Conservation (phyloP, 2,888 invertebrate genomes). For the Drosophila meridionalis region DNA sequence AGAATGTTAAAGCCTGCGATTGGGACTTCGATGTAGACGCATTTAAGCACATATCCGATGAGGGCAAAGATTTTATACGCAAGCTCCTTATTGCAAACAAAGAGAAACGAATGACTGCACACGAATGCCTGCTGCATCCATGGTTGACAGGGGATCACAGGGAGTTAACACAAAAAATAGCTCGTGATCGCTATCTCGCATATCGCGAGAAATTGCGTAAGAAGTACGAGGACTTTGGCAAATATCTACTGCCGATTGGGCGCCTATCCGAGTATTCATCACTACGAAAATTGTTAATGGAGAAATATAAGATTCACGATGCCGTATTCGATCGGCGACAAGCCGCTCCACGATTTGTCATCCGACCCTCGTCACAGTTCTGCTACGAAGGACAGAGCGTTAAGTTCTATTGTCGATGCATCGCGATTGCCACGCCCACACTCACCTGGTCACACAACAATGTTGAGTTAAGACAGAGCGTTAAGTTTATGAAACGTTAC, state of each 20-base stretch:
- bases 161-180: slow-evolving; percentile 91
- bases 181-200: slow-evolving; percentile 92
- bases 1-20: slow-evolving; percentile 99
- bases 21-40: slow-evolving; percentile 99
- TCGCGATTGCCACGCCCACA: slow-evolving; percentile 96
- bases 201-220: slow-evolving; percentile 95
- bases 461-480: slow-evolving; percentile 96
- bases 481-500: slow-evolving; percentile 99
- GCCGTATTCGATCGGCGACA: slow-evolving; percentile 98
- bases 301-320: slow-evolving; percentile 98
- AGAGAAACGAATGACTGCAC: slow-evolving; percentile 99
- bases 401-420: slow-evolving; percentile 98
- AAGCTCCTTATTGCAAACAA: slow-evolving; percentile 96
- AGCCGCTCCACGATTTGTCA: slow-evolving; percentile 99
- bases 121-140: slow-evolving; percentile 97
- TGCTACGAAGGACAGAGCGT: slow-evolving; percentile 99
- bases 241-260: slow-evolving; percentile 97
- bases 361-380: slow-evolving; percentile 97
- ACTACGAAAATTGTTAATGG: slow-evolving; percentile 96
- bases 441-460: slow-evolving; percentile 98
- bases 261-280: slow-evolving; percentile 98
- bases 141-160: slow-evolving; percentile 97
- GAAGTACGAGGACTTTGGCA: slow-evolving; percentile 92
- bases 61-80: slow-evolving; percentile 99
- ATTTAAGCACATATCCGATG: slow-evolving; percentile 96